Evolutionary conservation across 2,113 vertebrate genomes (phyloP).

Genomic region (Malurus alboscapulatus): DNA sequence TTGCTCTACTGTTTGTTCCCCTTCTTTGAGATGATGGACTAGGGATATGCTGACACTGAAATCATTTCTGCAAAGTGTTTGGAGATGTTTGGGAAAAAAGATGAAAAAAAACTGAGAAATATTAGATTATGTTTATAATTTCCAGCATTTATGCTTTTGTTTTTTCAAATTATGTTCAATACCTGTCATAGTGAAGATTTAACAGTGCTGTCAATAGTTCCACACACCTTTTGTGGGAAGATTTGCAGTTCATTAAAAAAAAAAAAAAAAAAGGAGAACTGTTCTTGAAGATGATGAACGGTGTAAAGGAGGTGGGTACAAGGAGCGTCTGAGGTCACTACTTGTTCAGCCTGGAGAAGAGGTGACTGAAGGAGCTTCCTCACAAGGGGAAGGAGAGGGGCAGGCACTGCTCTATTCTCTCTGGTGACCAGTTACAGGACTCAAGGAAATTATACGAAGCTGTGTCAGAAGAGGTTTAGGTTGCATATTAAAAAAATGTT

Average conservation of each 20-base stretch:
- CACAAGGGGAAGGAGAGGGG: background rate
- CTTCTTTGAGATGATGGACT: background rate
- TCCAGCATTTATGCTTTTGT: background rate
- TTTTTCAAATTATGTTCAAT: background rate
- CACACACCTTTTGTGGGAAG: background rate
- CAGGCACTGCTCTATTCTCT: background rate
- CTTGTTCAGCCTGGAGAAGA: background rate
- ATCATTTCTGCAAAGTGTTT: background rate
- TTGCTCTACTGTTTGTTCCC: background rate
- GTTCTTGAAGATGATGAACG: background rate
- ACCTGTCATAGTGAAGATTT: background rate
- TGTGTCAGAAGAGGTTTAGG: background rate
- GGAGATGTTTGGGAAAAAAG: background rate
- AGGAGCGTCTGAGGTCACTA: background rate
- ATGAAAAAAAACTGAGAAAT: background rate
- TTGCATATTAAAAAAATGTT: background rate
- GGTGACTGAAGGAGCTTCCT: background rate
- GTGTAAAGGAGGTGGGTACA: background rate
- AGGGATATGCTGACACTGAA: background rate
- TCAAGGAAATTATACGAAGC: accelerated
- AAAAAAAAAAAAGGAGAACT: background rate
- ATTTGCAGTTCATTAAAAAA: background rate
- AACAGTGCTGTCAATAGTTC: background rate
- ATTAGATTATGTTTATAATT: background rate
- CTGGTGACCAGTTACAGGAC: background rate